phyloP scores from a whole-genome alignment of 2,113 vertebrate genomes.

The Psittacula cyanocephala region DNA sequence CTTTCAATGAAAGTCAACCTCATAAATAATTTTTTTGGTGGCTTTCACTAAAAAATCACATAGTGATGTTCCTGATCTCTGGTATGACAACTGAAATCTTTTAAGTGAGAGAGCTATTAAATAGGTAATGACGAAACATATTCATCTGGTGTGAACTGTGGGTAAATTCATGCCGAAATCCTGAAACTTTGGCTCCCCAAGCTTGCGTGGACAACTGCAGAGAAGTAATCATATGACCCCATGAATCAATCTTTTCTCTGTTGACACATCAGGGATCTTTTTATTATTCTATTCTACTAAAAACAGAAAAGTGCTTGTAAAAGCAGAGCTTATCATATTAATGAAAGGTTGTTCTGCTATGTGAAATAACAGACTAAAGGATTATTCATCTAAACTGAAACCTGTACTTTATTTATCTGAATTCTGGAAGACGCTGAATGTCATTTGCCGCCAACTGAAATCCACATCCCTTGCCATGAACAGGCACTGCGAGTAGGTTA shows the following conservation, averaged over 20 bases:
- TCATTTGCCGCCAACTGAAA: slow-evolving; percentile 9
- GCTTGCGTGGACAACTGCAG: background rate
- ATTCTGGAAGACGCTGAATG: background rate
- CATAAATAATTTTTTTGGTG: background rate
- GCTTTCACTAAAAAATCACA: background rate
- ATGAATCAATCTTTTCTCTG: slow-evolving; percentile 10
- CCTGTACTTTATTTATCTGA: slow-evolving; percentile 33
- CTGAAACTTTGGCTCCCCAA: background rate
- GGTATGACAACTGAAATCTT: background rate
- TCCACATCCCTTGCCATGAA: background rate
- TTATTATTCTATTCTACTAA: slow-evolving; percentile 35
- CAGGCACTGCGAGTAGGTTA: background rate
- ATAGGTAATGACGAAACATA: background rate
- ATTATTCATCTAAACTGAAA: slow-evolving; percentile 19
- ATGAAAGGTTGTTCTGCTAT: slow-evolving; percentile 5
- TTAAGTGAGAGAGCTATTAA: background rate
- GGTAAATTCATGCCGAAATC: background rate
- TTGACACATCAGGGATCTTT: background rate
- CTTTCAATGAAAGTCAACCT: background rate
- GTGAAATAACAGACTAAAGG: slow-evolving; percentile 13
- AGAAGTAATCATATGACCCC: background rate
- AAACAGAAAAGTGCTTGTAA: slow-evolving; percentile 14
- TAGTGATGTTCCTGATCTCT: background rate
- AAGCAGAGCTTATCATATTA: slow-evolving; percentile 27
- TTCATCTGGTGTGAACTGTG: background rate